Base-by-base conservation (phyloP, 2,888 invertebrate species). In the Sinotaia quadrata region DNA sequence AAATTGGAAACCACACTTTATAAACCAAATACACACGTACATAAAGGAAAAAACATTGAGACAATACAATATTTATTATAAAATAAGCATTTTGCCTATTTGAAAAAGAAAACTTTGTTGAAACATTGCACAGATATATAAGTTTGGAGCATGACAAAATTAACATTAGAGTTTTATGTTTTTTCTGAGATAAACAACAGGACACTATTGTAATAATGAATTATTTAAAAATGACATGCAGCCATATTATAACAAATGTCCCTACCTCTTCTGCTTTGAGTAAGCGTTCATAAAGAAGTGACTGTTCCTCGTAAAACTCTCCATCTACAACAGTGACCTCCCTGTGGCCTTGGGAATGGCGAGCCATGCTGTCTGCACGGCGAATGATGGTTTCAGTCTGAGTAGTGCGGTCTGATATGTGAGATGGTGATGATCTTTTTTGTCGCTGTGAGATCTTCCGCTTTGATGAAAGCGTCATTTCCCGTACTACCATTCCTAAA, bases 391-490 rank as follows among this genome's bases (percentile, higher is more conserved):
- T 79, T 54, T 84, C 82, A 44, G 86, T 84, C 76, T 85, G 85
- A 21, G 85, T 84, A 33, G 80, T 77, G 54, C 80, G 80, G 54
- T 81, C 80, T 10, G 77, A 77, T 18, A 80, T 73, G 4, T 77
- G 77, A 47, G 72, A 72, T 74, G 77, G 72, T 0, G 72, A 72
- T 12, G 66, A 58, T 31, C 70, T 54, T 65, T 81, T 80, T 67
- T 82, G 86, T 24, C 85, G 81, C 74, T 85, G 84, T 15, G 86
- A 86, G 78, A 86, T 85, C 73, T 85, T 85, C n/a, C 86, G 78
- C 73, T 86, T 86, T 54, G 83, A 75, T 49, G 83, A 79, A 49
- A 84, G 78, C 18, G 85, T 85, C 54, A 85, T 76, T 69, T 85
- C 84, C 52, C 15, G 4, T n/a, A n/a, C n/a, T n/a, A n/a, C n/a